Conservation (phyloP, 2,797 vertebrate genomes). For the Helicolenus hilgendorfi region DNA sequence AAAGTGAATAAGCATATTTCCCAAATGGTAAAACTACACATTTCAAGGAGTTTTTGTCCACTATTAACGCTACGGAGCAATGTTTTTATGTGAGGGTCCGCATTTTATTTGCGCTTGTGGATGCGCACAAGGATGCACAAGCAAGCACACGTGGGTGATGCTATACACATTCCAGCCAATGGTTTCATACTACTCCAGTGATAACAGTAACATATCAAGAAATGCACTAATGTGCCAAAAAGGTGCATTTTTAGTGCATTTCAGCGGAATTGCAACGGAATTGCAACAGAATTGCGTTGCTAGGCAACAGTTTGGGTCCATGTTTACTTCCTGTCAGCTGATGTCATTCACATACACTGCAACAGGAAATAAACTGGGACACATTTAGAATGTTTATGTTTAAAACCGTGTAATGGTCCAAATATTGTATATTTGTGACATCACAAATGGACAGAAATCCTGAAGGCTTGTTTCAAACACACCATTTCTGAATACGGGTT, state of each 20-base stretch:
- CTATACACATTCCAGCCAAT: not conserved
- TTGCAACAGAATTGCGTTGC: fast-evolving
- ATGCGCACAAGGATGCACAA: not conserved
- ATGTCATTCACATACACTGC: too few species aligned
- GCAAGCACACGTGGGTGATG: not conserved
- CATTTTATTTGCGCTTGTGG: not conserved
- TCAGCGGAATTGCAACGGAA: too few species aligned
- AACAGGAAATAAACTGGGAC: too few species aligned
- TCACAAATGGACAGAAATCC: too few species aligned
- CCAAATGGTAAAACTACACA: not conserved
- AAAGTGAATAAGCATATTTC: not conserved
- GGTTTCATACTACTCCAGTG: not conserved
- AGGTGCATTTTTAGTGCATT: too few species aligned
- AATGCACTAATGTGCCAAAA: not conserved
- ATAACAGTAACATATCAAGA: not conserved
- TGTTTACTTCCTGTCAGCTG: too few species aligned
- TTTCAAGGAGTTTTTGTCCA: not conserved
- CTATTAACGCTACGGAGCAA: not conserved
- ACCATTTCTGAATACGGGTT: too few species aligned
- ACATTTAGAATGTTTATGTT: too few species aligned
- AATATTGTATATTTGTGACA: too few species aligned
- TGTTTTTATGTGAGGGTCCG: not conserved
- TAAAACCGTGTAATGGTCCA: too few species aligned
- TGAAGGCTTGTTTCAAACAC: fast-evolving
- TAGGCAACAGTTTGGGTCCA: too few species aligned